Evolutionary conservation across 2,888 invertebrate genomes (phyloP), one percentile per base, ranked within the genome.

Genomic region (Noctua comes): DNA sequence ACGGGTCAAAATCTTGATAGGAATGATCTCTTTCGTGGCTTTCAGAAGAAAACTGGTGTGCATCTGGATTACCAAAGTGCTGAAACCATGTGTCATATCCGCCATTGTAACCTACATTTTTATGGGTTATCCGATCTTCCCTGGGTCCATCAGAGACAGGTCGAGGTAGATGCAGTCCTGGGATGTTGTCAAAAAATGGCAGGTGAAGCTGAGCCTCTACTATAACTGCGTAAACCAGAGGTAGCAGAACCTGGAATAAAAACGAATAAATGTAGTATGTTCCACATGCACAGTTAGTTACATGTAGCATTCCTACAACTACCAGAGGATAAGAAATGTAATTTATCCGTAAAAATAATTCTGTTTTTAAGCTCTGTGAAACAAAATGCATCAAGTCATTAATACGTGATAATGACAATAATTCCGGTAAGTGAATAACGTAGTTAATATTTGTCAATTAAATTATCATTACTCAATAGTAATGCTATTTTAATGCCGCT

Each of bases 161-260:
- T 1, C 16, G 73, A 31, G 7, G 1, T 0, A 16, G 54, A 1
- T 51, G 64, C 27, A 73, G 11, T 6, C 76, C 73, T 46, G 70
- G 73, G 8, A 77, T 62, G 4, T 78, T 54, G 27, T 78, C n/a
- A 8, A 78, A 76, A 10, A 73, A 83, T 18, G 79, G 64, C 16
- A 66, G 8, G 1, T 54, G n/a, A 0, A 70, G 1, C 7, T 82
- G 62, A 13, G 70, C 80, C 31, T 89, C 69, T 27, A 57, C 68
- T 46, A 82, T 3, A n/a, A 77, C 48, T 5, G 73, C n/a, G 64
- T 54, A 79, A 54, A 78, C 27, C 5, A 89, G 43, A 2, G 83
- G 51, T 18, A 89, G 46, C 1, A 89, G 8, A 66, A 88, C 46
- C 88, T 88, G 88, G 24, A 88, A 88, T 11, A 13, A 59, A 64